Conservation (phyloP, 1,140 invertebrate genomes). For the Macrocentrus cingulum region DNA sequence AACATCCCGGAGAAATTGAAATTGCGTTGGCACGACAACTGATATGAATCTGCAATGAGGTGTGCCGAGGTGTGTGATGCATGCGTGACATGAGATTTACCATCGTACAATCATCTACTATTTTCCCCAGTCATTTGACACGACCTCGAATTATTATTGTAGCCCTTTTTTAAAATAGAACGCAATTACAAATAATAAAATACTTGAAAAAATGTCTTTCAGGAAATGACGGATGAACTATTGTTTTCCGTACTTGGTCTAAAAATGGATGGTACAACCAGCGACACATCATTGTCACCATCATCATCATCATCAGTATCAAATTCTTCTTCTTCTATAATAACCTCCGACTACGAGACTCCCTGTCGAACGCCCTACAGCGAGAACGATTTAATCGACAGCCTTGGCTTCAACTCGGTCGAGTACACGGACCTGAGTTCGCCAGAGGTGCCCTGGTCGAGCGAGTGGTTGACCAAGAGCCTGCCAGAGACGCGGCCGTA, state of each 20-base stretch:
- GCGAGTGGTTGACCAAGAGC: constrained; percentile 43
- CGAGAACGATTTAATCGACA: constrained; percentile 41
- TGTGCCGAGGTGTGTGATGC: constrained; percentile 15
- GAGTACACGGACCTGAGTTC: constrained; percentile 50
- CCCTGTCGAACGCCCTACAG: constrained; percentile 41
- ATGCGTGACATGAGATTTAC: constrained; percentile 3
- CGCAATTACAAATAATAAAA: too few species aligned
- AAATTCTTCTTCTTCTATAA: too few species aligned
- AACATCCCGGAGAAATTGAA: constrained; percentile 27
- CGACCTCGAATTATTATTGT: too few species aligned
- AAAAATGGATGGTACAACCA: constrained; percentile 35
- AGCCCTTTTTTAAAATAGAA: too few species aligned
- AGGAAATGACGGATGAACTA: constrained; percentile 54
- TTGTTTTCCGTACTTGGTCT: constrained; percentile 52
- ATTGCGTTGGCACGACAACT: constrained; percentile 12
- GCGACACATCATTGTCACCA: constrained; percentile 32
- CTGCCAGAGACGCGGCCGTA: constrained; percentile 35
- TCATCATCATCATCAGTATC: too few species aligned
- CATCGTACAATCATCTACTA: constrained; percentile 5
- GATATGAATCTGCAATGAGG: constrained; percentile 14
- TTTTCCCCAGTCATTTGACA: constrained; percentile 3
- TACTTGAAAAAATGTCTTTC: constrained; percentile 11
- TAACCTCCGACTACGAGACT: constrained; percentile 44
- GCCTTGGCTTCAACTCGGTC: constrained; percentile 24
- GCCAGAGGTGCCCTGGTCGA: constrained; percentile 47